Evolutionary conservation across 2,888 invertebrate genomes (phyloP), one percentile per base, ranked within the genome.

Genomic region (Pecten maximus): DNA sequence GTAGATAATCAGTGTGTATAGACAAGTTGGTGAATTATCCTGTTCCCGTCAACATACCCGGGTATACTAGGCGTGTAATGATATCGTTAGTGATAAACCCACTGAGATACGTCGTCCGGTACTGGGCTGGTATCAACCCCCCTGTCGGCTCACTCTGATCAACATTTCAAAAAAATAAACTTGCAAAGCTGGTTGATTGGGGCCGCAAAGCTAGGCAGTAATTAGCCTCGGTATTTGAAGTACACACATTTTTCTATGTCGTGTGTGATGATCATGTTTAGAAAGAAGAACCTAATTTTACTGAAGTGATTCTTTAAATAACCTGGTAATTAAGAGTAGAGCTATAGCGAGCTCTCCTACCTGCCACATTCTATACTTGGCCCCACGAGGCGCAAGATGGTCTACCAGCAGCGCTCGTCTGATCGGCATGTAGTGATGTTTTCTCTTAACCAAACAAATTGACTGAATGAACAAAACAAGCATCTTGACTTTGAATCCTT

Each of bases 261-360:
- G 54, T 54, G 2, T n/a, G n/a, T n/a, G n/a, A 54, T 54, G 54
- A 54, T 54, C 23, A 54, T 54, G 54, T 54, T 54, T 54, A 19
- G 23, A 54, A 54, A 54, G 54, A n/a, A 54, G 54, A 54, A 54
- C 54, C 54, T 54, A 54, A 54, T 54, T 54, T 54, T 54, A 54
- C 54, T n/a, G 1, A 54, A 54, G 54, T 54, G 54, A 54, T 54
- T n/a, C 54, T 54, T 23, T 54, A 54, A 54, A 54, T 54, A 54
- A 54, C 23, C 0, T 15, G 2, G n/a, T 54, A n/a, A 54, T 54
- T 54, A 54, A 54, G 54, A 23, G 54, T 12, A 48, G 48, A 2
- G 10, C 10, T 48, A n/a, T n/a, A 48, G 4, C 48, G 19, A 19
- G 19, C 54, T 54, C n/a, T n/a, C 54, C 3, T 54, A 54, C 54